These are phyloP conservation scores for Nycticorax nycticorax DNA, from an alignment of 2,113 vertebrate genomes.

Conservation along the genomic window DNA sequence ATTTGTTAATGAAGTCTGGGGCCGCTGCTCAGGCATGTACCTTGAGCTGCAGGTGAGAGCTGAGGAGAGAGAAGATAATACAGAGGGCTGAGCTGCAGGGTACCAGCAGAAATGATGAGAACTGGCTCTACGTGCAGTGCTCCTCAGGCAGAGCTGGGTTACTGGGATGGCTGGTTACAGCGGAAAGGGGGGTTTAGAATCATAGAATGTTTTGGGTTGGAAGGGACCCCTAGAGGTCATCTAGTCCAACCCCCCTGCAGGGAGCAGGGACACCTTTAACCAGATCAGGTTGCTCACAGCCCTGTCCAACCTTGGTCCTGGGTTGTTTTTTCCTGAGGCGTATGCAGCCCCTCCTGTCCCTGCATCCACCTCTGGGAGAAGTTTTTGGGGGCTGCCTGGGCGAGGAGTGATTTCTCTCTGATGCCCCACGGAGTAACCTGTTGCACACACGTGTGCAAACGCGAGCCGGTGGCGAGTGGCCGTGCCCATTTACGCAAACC, in stretches of 20 bases:
- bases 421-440: no score
- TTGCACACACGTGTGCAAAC: background rate
- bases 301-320: no score
- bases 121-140: background rate
- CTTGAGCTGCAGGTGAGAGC: background rate
- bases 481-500: background rate
- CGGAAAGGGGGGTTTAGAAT: background rate
- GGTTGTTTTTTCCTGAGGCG: background rate
- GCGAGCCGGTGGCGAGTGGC: accelerated
- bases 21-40: background rate
- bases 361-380: background rate
- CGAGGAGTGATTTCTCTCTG: background rate
- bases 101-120: background rate
- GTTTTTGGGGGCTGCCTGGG: background rate
- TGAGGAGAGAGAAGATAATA: background rate
- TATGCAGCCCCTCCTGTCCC: background rate
- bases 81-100: background rate
- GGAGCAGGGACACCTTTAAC: no score
- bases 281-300: no score
- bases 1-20: background rate
- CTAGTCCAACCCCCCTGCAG: no score
- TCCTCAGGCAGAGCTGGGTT: background rate
- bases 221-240: no score
- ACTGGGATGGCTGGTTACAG: background rate
- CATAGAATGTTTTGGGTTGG: no score